A percentile compares a stretch with the other conserved stretches of the same genome.
Conservation (phyloP, 2,113 vertebrate species). For the Gnathochromis pfefferi region DNA sequence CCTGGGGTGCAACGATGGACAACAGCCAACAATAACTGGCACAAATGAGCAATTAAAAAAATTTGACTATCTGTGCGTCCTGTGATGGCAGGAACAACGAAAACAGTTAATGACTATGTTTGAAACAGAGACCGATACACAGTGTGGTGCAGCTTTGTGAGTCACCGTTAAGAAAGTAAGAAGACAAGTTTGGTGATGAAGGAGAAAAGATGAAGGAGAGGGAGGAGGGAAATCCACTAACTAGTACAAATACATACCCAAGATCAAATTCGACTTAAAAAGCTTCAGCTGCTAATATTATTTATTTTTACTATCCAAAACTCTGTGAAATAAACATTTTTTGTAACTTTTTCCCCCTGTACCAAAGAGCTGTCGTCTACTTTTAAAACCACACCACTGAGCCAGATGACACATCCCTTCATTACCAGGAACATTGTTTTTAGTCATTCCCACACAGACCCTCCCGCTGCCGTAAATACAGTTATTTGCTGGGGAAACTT, state of each 20-base stretch:
- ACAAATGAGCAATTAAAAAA: background rate
- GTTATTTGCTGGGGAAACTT: background rate
- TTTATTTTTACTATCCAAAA: rapidly evolving
- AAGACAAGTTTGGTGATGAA: background rate
- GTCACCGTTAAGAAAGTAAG: background rate
- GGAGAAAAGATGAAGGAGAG: background rate
- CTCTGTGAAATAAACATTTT: background rate
- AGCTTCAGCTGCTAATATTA: background rate
- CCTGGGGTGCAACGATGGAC: background rate
- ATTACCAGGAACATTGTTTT: background rate
- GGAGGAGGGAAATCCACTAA: background rate
- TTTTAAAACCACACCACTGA: background rate
- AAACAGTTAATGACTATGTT: background rate
- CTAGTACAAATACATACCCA: background rate
- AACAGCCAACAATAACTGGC: background rate
- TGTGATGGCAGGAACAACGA: background rate
- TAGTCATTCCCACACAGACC: background rate
- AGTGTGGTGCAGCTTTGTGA: background rate
- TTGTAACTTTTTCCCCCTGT: background rate
- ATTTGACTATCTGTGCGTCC: background rate
- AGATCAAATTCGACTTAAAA: background rate
- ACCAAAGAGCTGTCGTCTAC: background rate
- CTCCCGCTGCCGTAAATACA: background rate
- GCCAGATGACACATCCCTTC: background rate
- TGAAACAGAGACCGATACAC: background rate